Conservation (phyloP, 2,888 invertebrate species). For the Dicyrtoma fusca region DNA sequence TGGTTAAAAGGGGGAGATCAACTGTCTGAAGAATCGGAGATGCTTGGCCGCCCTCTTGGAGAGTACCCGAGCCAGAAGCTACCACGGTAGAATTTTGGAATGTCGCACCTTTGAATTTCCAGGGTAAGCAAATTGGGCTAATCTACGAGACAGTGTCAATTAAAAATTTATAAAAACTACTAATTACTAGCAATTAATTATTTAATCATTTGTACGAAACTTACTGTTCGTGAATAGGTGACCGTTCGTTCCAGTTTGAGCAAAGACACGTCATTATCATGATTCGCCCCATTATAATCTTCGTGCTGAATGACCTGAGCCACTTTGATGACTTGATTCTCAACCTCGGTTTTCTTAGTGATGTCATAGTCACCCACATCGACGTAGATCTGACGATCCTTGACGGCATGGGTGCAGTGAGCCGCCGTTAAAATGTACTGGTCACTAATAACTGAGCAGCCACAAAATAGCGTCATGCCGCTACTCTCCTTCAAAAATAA, state of each 20-base stretch:
- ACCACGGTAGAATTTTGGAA: constrained; percentile 41
- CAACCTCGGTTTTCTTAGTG: constrained; percentile 35
- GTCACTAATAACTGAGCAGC: constrained; percentile 41
- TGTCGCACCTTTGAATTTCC: constrained; percentile 33
- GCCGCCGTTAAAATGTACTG: constrained; percentile 47
- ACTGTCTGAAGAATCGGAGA: constrained; percentile 26
- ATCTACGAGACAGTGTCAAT: constrained; percentile 2
- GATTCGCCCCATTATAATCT: constrained; percentile 39
- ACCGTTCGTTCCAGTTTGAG: constrained; percentile 57
- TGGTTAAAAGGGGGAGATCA: constrained; percentile 29
- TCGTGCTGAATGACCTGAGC: constrained; percentile 41
- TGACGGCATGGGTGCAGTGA: constrained; percentile 46
- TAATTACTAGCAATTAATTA: neutral
- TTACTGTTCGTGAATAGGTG: constrained; percentile 44
- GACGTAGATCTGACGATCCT: constrained; percentile 25
- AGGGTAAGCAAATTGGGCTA: constrained; percentile 46
- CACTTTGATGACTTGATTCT: constrained; percentile 38
- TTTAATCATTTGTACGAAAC: neutral
- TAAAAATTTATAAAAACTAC: neutral
- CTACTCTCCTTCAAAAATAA: constrained; percentile 14
- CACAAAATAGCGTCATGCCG: constrained; percentile 43
- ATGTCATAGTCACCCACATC: constrained; percentile 47
- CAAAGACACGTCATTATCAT: constrained; percentile 60
- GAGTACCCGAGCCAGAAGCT: constrained; percentile 46
- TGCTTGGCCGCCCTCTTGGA: constrained; percentile 8